These are phyloP conservation scores for Lathronympha strigana DNA, from an alignment of 2,888 invertebrate genomes.

Conservation along the genomic window DNA sequence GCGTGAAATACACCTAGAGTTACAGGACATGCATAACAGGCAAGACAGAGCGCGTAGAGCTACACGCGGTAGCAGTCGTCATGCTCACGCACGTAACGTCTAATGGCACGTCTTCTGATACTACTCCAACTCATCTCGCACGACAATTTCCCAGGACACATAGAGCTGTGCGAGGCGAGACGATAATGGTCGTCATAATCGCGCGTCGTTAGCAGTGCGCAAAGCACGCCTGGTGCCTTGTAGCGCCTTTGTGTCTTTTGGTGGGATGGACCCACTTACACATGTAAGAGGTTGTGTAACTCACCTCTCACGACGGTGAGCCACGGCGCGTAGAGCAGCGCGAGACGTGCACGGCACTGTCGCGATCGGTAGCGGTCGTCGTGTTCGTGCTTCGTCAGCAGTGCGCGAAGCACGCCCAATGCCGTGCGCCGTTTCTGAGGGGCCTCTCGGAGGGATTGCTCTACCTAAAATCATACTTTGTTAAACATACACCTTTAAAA, in stretches of 20 bases:
- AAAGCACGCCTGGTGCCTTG: too few species aligned
- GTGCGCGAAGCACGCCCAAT: slow-evolving; percentile 90
- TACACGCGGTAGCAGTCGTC: too few species aligned
- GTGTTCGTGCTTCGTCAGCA: slow-evolving; percentile 96
- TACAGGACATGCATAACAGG: background rate
- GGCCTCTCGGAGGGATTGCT: slow-evolving; percentile 93
- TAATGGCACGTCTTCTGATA: background rate
- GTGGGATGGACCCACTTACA: background rate
- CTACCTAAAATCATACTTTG: slow-evolving; percentile 83
- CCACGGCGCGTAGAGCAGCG: slow-evolving; percentile 96
- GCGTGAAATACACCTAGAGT: background rate
- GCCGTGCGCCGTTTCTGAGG: slow-evolving; percentile 92
- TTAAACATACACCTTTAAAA: background rate
- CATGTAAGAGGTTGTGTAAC: background rate
- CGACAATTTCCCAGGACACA: background rate
- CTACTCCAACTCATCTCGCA: background rate
- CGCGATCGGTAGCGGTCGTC: slow-evolving; percentile 95
- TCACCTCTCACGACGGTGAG: slow-evolving; percentile 88
- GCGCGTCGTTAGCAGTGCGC: background rate
- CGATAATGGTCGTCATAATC: background rate
- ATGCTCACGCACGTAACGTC: too few species aligned
- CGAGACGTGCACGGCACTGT: slow-evolving; percentile 93
- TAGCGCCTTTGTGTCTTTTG: too few species aligned
- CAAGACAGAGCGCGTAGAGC: too few species aligned
- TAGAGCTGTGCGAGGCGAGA: background rate